A percentile compares a stretch with the other conserved stretches of the same genome.
Conservation (phyloP, 2,113 vertebrate genomes). For the Geothlypis trichas region DNA sequence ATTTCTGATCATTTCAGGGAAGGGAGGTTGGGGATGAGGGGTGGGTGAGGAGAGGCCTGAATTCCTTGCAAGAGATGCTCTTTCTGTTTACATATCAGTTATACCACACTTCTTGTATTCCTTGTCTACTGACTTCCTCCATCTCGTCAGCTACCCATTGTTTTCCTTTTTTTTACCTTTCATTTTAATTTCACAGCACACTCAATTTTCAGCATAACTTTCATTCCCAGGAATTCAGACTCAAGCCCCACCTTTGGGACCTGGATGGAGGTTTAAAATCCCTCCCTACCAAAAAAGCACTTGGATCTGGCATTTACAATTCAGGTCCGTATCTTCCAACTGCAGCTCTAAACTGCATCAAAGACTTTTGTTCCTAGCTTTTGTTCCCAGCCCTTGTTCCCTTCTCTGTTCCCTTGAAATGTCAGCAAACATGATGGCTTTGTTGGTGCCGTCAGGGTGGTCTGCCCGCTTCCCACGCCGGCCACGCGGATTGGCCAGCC, state of each 20-base stretch:
- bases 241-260: neutral
- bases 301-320: neutral
- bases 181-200: neutral
- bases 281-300: neutral
- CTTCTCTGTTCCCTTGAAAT: constrained; percentile 40
- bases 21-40: neutral
- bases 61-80: neutral
- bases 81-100: neutral
- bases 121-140: neutral
- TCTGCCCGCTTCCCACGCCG: constrained; percentile 35
- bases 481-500: neutral
- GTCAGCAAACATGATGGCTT: constrained; percentile 52
- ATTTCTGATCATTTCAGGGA: constrained; percentile 25
- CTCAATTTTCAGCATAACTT: neutral
- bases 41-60: neutral
- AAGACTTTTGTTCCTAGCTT: constrained; percentile 35
- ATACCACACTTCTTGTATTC: neutral
- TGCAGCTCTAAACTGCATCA: neutral
- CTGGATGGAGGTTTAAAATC: neutral
- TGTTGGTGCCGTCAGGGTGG: constrained; percentile 41
- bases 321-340: neutral
- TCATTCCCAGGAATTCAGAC: neutral
- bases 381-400: constrained; percentile 21
- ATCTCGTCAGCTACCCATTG: neutral
- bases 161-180: neutral